Evolutionary conservation across 2,888 invertebrate genomes (phyloP), one percentile per base, ranked within the genome.

Genomic region (Calameuta pallipes): DNA sequence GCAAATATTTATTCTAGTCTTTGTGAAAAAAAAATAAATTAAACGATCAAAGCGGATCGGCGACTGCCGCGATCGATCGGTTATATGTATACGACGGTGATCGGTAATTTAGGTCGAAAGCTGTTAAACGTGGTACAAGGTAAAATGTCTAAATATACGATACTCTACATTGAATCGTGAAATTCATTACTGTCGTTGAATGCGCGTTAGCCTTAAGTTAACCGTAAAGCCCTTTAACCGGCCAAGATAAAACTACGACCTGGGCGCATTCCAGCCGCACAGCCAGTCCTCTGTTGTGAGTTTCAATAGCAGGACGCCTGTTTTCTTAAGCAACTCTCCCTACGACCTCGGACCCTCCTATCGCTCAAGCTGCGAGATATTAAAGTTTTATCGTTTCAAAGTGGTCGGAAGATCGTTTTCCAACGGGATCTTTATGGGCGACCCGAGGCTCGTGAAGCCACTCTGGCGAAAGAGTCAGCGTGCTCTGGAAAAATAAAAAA

Each of bases 311-410:
- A 23, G 41, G 41, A 56, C 6, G 41, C 41, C 41, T 56, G 41
- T 56, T 56, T 56, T 56, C 41, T 56, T 56, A 56, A 56, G 41
- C 23, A 56, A 56, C 41, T 56, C 41, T 6, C 15, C 13, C 41
- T 23, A 41, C 6, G 23, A 41, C 41, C 41, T 23, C 15, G 23
- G 9, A 30, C 33, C 71, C 15, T 23, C 13, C 30, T 71, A 71
- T 41, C 76, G 74, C 69, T 31, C 70, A 76, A 74, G 41, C 30
- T 71, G 77, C 75, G 74, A 79, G 82, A 85, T 86, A 87, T 87
- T 85, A 84, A 87, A 86, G 81, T 87, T 87, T 87, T 85, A 87
- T 85, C 83, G 86, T 87, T 85, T 84, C 82, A 83, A 83, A 82
- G 82, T 77, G 75, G 79, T 80, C 75, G 73, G 79, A 75, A 75